Evolutionary conservation across 30 jellyfish, hydroid and myxozoan genomes (phyloP).

Genomic region (Chrysaora quinquecirrha): DNA sequence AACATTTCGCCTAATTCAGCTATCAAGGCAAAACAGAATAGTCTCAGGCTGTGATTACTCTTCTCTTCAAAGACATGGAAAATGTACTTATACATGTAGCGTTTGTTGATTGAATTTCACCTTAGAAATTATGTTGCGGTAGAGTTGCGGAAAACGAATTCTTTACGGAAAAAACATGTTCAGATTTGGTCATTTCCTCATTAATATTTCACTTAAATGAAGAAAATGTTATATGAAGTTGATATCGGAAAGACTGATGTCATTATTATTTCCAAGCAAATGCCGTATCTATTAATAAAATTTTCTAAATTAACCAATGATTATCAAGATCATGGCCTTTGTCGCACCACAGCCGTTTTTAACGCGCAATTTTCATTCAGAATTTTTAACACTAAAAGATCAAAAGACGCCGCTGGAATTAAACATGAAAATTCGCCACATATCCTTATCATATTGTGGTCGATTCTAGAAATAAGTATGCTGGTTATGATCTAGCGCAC

Average conservation of each 20-base stretch:
- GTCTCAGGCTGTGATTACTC: no score
- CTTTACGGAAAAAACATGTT: no score
- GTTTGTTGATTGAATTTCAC: no score
- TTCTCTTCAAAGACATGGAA: no score
- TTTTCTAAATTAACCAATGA: constrained; percentile 34
- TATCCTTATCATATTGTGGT: neutral
- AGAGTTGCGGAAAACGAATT: no score
- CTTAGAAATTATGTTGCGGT: no score
- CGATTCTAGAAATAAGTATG: no score
- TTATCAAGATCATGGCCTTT: constrained; percentile 39
- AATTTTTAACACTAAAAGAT: neutral
- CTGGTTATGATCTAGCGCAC: no score
- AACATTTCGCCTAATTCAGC: no score
- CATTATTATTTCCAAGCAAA: neutral
- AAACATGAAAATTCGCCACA: neutral
- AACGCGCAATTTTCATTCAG: neutral
- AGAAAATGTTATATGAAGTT: neutral
- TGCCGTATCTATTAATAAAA: neutral
- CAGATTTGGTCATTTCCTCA: neutral
- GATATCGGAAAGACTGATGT: neutral
- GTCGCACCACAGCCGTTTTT: constrained; percentile 63
- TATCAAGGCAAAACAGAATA: no score
- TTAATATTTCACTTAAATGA: neutral
- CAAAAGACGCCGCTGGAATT: neutral
- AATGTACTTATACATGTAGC: no score